Evolutionary conservation across 2,797 vertebrate species (phyloP), one percentile per base, ranked within the genome.

Genomic region (Kryptolebias ocellatus): DNA sequence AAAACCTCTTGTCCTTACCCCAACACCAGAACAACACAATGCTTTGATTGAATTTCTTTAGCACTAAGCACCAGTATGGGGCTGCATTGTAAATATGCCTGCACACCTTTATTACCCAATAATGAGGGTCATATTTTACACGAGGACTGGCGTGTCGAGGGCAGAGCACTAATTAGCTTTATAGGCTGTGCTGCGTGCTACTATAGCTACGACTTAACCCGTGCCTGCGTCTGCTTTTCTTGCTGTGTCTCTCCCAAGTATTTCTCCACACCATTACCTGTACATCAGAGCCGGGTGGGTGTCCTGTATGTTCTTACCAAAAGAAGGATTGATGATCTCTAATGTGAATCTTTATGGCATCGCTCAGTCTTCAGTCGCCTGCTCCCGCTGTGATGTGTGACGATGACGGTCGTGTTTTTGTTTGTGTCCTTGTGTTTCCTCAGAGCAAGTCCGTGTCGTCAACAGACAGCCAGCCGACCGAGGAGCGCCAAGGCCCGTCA

Each of bases 381-480:
- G 45, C 18, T 20, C 37, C 2, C n/a, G 53, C 27, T 49, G 31
- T 34, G 47, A 18, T 24, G 8, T 16, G 1, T n/a, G 47, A 46
- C 15, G 9, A 28, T 44, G 18, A 27, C 67, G 29, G 60, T 76
- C 24, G 44, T 60, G 27, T 42, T 67, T n/a, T 2, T 50, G 1
- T 74, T 49, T 74, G 27, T 58, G 31, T 8, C 17, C 42, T 28
- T 68, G 39, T 68, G 34, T 69, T 45, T 46, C 63, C 53, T 29
- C 89, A 96, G 96, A 96, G 95, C 14, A 70, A 87, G 54, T 96
- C 95, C 0, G 91, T 93, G 1, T 96, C 96, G 0, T 94, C 95
- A 1, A 91, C 94, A 0, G 95, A 95, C 89, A 96, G 95, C 66
- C 90, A 89, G 71, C 93, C 81, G 44, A 80, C 80, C 0, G 95